Conservation (phyloP, 2,797 vertebrate genomes). For the Lateolabrax maculatus region DNA sequence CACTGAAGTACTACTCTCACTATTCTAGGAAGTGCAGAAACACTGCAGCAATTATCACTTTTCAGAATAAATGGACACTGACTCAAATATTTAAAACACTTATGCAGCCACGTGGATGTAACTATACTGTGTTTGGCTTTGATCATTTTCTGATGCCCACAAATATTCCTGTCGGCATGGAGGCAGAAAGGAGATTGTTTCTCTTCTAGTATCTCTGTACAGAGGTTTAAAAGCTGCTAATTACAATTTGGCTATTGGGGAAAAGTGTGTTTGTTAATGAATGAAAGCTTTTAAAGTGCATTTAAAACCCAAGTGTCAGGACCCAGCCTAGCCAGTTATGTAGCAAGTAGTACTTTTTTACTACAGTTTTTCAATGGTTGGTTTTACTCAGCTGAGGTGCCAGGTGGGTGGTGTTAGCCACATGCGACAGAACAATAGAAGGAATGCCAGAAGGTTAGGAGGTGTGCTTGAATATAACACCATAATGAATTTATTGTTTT, state of each 20-base stretch:
- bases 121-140: slow-evolving; percentile 31
- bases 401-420: slow-evolving; percentile 61
- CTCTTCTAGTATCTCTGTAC: slow-evolving; percentile 28
- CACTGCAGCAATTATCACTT: neutral
- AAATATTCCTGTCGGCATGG: slow-evolving; percentile 37
- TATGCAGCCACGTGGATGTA: too few relatives aligned
- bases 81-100: too few relatives aligned
- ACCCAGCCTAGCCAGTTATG: slow-evolving; percentile 29
- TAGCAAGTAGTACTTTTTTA: slow-evolving; percentile 10
- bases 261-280: slow-evolving; percentile 23
- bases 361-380: slow-evolving; percentile 12
- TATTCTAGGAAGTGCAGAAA: neutral
- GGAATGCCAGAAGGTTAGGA: slow-evolving; percentile 39
- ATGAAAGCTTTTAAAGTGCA: slow-evolving; percentile 35
- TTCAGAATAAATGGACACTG: neutral
- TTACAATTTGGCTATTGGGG: slow-evolving; percentile 37
- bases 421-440: slow-evolving; percentile 24
- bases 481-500: slow-evolving; percentile 35
- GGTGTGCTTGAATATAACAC: slow-evolving; percentile 36
- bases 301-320: slow-evolving; percentile 25
- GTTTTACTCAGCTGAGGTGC: slow-evolving; percentile 50
- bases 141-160: slow-evolving; percentile 49
- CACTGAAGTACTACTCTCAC: neutral
- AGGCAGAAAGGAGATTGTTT: slow-evolving; percentile 21
- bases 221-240: slow-evolving; percentile 55